Evolutionary conservation across 2,797 vertebrate species (phyloP).

Genomic region (Lacerta bilineata): DNA sequence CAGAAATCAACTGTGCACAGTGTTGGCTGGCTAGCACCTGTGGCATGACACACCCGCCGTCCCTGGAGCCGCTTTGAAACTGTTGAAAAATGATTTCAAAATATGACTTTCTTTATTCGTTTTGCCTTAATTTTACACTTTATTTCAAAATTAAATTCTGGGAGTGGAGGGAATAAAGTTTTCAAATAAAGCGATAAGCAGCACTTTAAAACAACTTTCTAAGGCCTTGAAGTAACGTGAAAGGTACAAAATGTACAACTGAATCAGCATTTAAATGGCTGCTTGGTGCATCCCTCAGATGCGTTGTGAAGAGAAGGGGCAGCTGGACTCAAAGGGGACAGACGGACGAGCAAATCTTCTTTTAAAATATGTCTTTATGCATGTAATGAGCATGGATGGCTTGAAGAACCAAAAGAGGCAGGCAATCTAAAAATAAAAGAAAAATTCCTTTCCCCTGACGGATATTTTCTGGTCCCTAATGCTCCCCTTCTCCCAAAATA

Average conservation of each 20-base stretch:
- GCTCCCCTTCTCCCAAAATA: not conserved
- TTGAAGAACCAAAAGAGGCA: conserved; percentile 1
- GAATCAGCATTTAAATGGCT: not conserved
- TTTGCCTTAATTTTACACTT: no score
- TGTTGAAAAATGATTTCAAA: not conserved
- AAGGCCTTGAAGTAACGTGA: not conserved
- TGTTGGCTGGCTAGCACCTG: not conserved
- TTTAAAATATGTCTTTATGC: not conserved
- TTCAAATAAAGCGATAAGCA: not conserved
- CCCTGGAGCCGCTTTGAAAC: not conserved
- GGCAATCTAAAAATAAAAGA: not conserved
- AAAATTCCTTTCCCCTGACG: not conserved
- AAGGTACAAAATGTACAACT: not conserved
- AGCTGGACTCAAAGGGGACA: not conserved
- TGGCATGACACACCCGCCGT: not conserved
- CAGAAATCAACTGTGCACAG: not conserved
- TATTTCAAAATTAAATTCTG: no score
- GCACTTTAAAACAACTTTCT: not conserved
- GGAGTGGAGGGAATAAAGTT: not conserved
- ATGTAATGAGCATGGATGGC: not conserved
- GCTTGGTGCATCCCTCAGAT: not conserved
- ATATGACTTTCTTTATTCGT: no score
- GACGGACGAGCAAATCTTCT: not conserved
- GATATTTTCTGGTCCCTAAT: not conserved
- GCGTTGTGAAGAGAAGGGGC: not conserved